Evolutionary conservation across 2,888 invertebrate species (phyloP).

Genomic region (Escarpia spicata): DNA sequence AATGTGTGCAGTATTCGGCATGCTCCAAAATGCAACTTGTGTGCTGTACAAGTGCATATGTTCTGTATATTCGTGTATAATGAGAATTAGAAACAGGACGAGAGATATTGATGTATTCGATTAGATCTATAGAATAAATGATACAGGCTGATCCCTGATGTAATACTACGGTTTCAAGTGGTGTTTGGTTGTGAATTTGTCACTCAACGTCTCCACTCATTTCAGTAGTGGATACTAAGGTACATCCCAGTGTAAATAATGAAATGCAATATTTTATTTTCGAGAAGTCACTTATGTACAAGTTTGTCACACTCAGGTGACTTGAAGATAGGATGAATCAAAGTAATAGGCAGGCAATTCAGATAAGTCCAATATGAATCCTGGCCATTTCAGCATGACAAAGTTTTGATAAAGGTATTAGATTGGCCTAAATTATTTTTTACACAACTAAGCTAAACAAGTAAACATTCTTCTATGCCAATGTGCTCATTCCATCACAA

Average conservation of each 20-base stretch:
- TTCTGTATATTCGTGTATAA: not conserved
- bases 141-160: constrained; percentile 16
- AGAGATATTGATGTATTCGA: constrained; percentile 10
- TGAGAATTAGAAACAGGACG: constrained; percentile 2
- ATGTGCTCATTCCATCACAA: too few relatives aligned
- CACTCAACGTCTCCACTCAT: not conserved
- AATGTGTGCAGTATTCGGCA: not conserved
- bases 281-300: not conserved
- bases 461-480: too few relatives aligned
- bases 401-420: not conserved
- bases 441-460: too few relatives aligned
- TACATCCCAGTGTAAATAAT: not conserved
- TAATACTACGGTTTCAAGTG: not conserved
- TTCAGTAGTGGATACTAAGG: not conserved
- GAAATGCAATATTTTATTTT: not conserved
- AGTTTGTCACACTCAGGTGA: not conserved
- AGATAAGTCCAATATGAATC: not conserved
- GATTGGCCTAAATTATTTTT: too few relatives aligned
- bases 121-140: constrained; percentile 5
- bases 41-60: not conserved
- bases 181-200: not conserved
- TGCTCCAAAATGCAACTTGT: not conserved
- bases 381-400: not conserved
- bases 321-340: not conserved
- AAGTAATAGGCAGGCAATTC: not conserved